Evolutionary conservation across 2,888 invertebrate species (phyloP).

Genomic region (Clitarchus hookeri): DNA sequence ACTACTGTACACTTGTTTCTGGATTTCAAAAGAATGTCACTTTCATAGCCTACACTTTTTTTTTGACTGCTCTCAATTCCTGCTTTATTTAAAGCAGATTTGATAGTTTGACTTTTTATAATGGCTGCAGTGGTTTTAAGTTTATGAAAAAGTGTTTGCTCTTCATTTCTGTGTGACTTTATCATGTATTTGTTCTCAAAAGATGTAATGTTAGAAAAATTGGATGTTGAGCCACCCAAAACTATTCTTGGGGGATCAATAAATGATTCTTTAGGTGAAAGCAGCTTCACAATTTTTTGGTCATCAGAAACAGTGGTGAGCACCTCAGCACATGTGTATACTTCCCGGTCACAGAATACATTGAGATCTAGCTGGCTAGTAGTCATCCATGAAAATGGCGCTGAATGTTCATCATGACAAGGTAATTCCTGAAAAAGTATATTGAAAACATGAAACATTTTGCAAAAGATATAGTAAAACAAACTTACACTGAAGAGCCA

Average conservation of each 20-base stretch:
- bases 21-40: conserved; percentile 28
- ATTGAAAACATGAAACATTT: conserved; percentile 29
- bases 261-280: conserved; percentile 34
- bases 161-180: conserved; percentile 25
- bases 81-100: conserved; percentile 29
- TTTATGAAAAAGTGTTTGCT: conserved; percentile 43
- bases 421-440: conserved; percentile 46
- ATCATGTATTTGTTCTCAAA: conserved; percentile 33
- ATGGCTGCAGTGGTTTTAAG: conserved; percentile 44
- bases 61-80: not conserved
- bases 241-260: conserved; percentile 42
- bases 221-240: conserved; percentile 41
- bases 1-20: conserved; percentile 21
- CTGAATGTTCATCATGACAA: conserved; percentile 81
- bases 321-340: conserved; percentile 46
- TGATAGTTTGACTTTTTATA: conserved; percentile 41
- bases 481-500: too few species aligned
- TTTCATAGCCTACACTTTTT: conserved; percentile 25
- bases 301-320: not conserved
- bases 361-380: conserved; percentile 75
- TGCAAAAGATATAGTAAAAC: too few species aligned
- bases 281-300: not conserved
- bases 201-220: conserved; percentile 27
- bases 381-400: conserved; percentile 84
- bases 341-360: not conserved